Percentiles rank a stretch among this genome's conserved stretches.
These are phyloP conservation scores for Protobothrops flavoviridis DNA, from an alignment of 2,113 vertebrate genomes.

Conservation along the genomic window DNA sequence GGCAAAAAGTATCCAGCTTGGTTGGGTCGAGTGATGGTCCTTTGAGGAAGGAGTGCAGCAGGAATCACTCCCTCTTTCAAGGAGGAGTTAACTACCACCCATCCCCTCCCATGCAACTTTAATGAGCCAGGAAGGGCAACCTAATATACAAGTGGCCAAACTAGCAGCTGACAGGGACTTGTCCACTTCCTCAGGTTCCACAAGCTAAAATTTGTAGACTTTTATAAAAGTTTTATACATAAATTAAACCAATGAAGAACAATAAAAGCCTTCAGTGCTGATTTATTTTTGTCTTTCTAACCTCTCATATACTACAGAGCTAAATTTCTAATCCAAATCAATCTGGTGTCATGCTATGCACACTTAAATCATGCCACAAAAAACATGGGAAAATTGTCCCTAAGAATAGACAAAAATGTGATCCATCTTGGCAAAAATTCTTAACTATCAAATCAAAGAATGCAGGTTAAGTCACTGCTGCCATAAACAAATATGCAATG, in stretches of 20 bases:
- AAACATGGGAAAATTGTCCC: not conserved
- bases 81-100: not conserved
- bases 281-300: not conserved
- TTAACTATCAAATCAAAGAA: not conserved
- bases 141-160: no score
- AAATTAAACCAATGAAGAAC: not conserved
- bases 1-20: not conserved
- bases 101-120: not conserved
- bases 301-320: not conserved
- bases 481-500: not conserved
- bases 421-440: not conserved
- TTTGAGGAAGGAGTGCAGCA: not conserved
- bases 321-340: not conserved
- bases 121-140: no score
- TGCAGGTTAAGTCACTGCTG: not conserved
- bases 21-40: not conserved
- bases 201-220: no score
- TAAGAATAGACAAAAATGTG: not conserved
- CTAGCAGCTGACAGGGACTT: no score
- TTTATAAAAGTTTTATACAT: not conserved
- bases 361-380: not conserved
- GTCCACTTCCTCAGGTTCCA: no score
- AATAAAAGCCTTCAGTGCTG: not conserved
- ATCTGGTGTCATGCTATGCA: not conserved
- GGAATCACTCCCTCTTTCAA: not conserved